These are phyloP conservation scores for Mechanitis mazaeus DNA, from an alignment of 2,888 invertebrate species.

Conservation along the genomic window DNA sequence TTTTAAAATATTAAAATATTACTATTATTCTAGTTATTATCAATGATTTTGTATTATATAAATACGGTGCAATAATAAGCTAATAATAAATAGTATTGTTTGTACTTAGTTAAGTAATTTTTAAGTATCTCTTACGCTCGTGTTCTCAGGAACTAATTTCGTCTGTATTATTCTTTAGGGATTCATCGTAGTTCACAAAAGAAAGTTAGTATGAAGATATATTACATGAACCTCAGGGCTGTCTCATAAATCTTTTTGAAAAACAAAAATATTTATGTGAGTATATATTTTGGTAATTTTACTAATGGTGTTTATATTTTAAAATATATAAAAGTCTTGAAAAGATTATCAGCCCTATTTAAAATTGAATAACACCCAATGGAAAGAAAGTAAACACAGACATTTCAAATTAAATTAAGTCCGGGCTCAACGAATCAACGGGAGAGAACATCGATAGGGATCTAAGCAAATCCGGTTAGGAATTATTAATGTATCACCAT, in stretches of 20 bases:
- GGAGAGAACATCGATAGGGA: background rate
- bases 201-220: conserved; percentile 3
- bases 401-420: conserved; percentile 1
- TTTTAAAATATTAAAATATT: no score
- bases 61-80: no score
- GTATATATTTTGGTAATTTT: no score
- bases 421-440: background rate
- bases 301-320: no score
- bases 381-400: background rate
- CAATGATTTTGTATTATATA: no score
- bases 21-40: no score
- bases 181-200: conserved; percentile 1
- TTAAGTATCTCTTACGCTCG: background rate
- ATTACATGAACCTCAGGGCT: background rate
- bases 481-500: conserved; percentile 3
- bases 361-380: background rate
- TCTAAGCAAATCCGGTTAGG: conserved; percentile 2
- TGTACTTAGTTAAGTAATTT: background rate
- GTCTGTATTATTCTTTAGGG: conserved; percentile 1
- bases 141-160: background rate
- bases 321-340: no score
- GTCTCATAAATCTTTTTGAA: no score
- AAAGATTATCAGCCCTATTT: background rate
- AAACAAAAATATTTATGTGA: no score
- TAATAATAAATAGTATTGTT: no score